phyloP scores from a whole-genome alignment of 2,888 invertebrate species.

The Auanema sp. region DNA sequence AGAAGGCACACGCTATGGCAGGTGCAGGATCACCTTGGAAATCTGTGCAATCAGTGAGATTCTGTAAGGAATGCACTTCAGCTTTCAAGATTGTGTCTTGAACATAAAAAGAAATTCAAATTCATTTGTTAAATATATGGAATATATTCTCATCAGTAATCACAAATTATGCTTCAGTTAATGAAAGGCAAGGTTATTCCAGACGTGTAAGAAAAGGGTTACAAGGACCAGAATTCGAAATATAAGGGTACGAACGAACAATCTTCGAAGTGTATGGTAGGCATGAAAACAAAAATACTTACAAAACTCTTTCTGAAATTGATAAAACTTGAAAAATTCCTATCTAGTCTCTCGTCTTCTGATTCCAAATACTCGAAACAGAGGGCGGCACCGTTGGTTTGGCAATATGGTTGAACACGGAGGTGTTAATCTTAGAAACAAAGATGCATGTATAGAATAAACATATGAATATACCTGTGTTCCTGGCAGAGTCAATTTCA shows the following conservation, averaged over 20 bases:
- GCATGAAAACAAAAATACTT: too few relatives aligned
- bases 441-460: too few relatives aligned
- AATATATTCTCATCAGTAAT: too few relatives aligned
- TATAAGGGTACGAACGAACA: too few relatives aligned
- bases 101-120: constrained; percentile 2
- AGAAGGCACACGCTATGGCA: constrained; percentile 31
- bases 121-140: too few relatives aligned
- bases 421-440: constrained; percentile 10
- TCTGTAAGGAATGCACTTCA: constrained; percentile 34
- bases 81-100: constrained; percentile 21
- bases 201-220: too few relatives aligned
- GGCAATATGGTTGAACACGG: constrained; percentile 17
- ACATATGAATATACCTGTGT: neutral
- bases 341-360: constrained; percentile 10
- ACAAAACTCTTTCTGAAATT: too few relatives aligned
- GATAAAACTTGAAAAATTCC: constrained; percentile 3
- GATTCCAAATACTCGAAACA: constrained; percentile 18
- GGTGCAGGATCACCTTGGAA: constrained; percentile 41
- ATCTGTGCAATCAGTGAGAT: constrained; percentile 31
- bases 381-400: constrained; percentile 20
- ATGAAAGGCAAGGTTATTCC: too few relatives aligned
- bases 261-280: too few relatives aligned
- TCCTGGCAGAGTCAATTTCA: constrained; percentile 4
- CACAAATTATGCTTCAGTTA: too few relatives aligned
- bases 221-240: too few relatives aligned